Conservation (phyloP, 1,140 invertebrate species). For the Ylistrum balloti region DNA sequence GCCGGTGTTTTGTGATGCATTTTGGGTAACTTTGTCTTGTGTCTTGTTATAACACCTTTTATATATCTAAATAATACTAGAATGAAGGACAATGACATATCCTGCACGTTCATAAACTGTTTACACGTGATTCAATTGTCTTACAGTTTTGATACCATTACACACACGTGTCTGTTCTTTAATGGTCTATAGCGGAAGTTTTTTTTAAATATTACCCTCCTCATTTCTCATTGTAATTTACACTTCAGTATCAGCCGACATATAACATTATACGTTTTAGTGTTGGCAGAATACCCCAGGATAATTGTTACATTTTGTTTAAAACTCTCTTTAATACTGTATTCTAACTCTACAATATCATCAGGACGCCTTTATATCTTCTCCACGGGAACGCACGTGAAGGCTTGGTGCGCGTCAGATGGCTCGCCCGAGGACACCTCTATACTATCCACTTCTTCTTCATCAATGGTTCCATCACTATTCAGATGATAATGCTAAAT, state of each 20-base stretch:
- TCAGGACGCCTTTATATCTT: background rate
- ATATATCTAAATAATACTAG: background rate
- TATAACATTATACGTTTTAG: constrained; percentile 23
- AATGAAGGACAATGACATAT: background rate
- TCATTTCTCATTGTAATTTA: background rate
- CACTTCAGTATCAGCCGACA: background rate
- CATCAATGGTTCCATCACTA: background rate
- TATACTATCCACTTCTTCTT: constrained; percentile 19
- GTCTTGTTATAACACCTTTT: background rate
- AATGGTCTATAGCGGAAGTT: background rate
- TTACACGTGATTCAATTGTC: background rate
- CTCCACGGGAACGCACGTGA: constrained; percentile 22
- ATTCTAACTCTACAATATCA: constrained; percentile 2
- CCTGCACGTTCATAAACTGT: background rate
- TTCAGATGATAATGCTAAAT: constrained; percentile 19
- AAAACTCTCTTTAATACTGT: constrained; percentile 8
- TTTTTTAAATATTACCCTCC: background rate
- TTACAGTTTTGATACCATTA: background rate
- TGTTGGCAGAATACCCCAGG: background rate
- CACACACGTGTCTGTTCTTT: background rate
- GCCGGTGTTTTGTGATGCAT: background rate
- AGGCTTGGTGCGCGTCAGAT: constrained; percentile 14
- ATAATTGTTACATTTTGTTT: constrained; percentile 40
- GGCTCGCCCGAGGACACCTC: constrained; percentile 12
- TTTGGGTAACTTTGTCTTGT: background rate